These are phyloP conservation scores for Ctenomys sociabilis DNA, from an alignment of 2,113 vertebrate genomes.

Conservation along the genomic window DNA sequence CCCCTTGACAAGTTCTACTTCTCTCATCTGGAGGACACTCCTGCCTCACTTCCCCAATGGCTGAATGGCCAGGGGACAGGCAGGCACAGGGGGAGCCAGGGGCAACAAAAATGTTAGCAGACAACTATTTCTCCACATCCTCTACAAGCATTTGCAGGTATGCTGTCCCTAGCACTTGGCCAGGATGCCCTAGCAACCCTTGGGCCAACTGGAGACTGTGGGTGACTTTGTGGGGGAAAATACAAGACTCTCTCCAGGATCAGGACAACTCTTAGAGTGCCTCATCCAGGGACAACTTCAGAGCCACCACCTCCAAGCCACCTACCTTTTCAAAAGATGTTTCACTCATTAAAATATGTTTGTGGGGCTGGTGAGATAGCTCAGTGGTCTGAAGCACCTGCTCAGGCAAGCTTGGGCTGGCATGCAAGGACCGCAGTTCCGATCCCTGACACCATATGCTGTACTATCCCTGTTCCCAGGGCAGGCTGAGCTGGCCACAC, in stretches of 20 bases:
- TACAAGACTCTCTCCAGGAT: not conserved
- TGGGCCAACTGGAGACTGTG: not conserved
- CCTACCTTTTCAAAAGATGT: not conserved
- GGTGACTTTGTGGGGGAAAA: not conserved
- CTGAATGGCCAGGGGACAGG: not conserved
- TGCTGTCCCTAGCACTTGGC: not conserved
- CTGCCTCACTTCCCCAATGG: not conserved
- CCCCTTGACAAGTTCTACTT: not conserved
- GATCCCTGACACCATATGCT: no score
- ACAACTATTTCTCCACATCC: not conserved
- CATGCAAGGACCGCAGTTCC: no score
- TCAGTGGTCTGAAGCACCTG: no score
- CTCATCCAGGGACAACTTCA: not conserved
- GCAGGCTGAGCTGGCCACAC: no score
- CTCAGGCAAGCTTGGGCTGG: no score
- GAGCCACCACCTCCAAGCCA: not conserved
- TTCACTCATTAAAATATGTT: constrained; percentile 33
- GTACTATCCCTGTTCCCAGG: no score
- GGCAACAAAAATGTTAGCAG: not conserved
- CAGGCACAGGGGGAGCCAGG: not conserved
- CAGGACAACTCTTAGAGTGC: not conserved
- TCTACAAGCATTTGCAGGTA: not conserved
- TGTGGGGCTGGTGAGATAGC: no score
- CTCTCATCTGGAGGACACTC: not conserved
- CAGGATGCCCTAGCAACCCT: not conserved